phyloP scores from a whole-genome alignment of 2,888 invertebrate genomes.

The Calliopum simillimum region DNA sequence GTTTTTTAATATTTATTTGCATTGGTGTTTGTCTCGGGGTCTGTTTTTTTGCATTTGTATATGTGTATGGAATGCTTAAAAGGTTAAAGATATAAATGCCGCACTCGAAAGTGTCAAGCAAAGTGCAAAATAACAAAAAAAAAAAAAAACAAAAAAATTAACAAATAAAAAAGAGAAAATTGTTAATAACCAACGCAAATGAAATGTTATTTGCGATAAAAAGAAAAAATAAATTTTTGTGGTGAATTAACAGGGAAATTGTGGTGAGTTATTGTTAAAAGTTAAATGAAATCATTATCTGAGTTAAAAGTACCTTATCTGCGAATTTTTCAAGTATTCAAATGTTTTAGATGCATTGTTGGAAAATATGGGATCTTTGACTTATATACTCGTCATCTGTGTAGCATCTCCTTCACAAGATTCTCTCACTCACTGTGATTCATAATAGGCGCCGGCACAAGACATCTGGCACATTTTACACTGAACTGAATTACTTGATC shows the following conservation, averaged over 20 bases:
- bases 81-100: slow-evolving; percentile 48
- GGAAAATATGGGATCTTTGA: no score
- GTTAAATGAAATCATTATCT: no score
- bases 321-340: no score
- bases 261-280: slow-evolving; percentile 44
- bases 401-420: no score
- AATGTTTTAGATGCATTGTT: no score
- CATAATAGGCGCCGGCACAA: no score
- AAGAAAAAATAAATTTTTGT: neutral
- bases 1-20: no score
- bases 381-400: no score
- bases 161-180: neutral
- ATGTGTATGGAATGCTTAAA: neutral
- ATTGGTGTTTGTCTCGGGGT: neutral
- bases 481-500: no score
- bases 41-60: neutral
- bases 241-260: slow-evolving; percentile 44
- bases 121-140: slow-evolving; percentile 30
- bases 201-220: neutral
- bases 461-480: no score
- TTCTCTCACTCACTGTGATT: no score
- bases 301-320: no score
- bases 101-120: slow-evolving; percentile 40
- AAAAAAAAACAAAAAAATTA: neutral
- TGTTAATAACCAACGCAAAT: neutral